Evolutionary conservation across 2,113 vertebrate genomes (phyloP), one percentile per base, ranked within the genome.

Genomic region (Sarotherodon lohbergeri): DNA sequence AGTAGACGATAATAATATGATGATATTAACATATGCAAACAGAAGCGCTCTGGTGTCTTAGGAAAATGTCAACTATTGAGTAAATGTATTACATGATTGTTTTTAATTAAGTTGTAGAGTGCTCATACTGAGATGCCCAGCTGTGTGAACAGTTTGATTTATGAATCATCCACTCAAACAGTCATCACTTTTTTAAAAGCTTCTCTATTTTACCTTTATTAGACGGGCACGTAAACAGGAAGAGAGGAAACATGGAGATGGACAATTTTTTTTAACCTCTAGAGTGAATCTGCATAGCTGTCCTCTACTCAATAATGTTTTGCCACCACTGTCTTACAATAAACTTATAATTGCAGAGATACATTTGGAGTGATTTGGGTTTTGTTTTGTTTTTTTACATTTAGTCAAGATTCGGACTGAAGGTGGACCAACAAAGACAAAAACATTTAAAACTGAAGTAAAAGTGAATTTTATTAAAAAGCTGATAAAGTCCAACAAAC

Each of bases 1-100:
- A 22, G 19, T 8, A 5, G 19, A 22, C n/a, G 10, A 41, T 13
- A 1, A 66, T 71, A 0, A 43, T 27, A 71, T 43, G 0, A 27
- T 43, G 1, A 73, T 46, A 73, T 73, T 0, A 73, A 46, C 22
- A 73, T 73, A 27, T 73, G 68, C 68, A 73, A 43, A 46, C 39
- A 73, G 11, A 68, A 1, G n/a, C 22, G 5, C 66, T 73, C 2
- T 9, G 13, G 8, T 17, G 39, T 43, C 39, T 46, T 73, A 24
- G 16, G 13, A 27, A 73, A 73, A 73, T 27, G 66, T 76, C 68
- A 76, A 2, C 22, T 19, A 13, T 17, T 29, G 5, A 76, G 41
- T 17, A 76, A 29, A 76, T 48, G 0, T 76, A 48, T 76, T 10
- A 48, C 24, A 48, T 76, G 68, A 11, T 9, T 76, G 41, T 29